Evolutionary conservation across 1,140 invertebrate species (phyloP).

Genomic region (Platorchestia sp.): DNA sequence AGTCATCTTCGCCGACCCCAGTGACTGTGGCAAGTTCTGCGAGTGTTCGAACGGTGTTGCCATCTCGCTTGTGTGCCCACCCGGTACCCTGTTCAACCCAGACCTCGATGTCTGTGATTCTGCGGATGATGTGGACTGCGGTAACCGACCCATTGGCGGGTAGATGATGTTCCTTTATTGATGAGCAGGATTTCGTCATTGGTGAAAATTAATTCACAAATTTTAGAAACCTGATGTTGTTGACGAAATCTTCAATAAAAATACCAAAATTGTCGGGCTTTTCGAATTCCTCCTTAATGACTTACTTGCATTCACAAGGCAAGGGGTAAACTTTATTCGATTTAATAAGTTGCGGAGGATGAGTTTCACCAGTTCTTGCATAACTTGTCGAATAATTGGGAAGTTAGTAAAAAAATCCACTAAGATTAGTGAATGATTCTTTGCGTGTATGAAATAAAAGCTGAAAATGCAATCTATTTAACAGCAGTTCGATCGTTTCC

Average conservation of each 20-base stretch:
- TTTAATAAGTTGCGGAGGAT: not conserved
- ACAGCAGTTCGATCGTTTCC: not conserved
- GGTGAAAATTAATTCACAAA: too few species aligned
- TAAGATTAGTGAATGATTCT: too few species aligned
- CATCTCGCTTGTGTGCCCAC: not conserved
- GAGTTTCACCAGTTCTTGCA: not conserved
- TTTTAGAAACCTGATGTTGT: too few species aligned
- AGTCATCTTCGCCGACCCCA: not conserved
- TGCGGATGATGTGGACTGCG: not conserved
- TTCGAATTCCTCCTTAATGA: not conserved
- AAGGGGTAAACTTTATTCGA: not conserved
- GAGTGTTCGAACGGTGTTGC: conserved; percentile 28
- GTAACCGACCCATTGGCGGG: not conserved
- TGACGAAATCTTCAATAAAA: not conserved
- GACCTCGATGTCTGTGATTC: not conserved
- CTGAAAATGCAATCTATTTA: too few species aligned
- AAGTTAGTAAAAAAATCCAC: not conserved
- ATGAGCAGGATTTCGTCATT: not conserved
- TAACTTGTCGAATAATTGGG: not conserved
- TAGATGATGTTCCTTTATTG: not conserved
- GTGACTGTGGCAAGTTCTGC: not conserved
- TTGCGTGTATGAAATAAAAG: too few species aligned
- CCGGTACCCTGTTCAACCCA: not conserved
- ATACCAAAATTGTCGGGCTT: not conserved
- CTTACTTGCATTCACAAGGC: not conserved